These are phyloP conservation scores for Oreochromis spilurus DNA, from an alignment of 2,113 vertebrate genomes.

Conservation along the genomic window DNA sequence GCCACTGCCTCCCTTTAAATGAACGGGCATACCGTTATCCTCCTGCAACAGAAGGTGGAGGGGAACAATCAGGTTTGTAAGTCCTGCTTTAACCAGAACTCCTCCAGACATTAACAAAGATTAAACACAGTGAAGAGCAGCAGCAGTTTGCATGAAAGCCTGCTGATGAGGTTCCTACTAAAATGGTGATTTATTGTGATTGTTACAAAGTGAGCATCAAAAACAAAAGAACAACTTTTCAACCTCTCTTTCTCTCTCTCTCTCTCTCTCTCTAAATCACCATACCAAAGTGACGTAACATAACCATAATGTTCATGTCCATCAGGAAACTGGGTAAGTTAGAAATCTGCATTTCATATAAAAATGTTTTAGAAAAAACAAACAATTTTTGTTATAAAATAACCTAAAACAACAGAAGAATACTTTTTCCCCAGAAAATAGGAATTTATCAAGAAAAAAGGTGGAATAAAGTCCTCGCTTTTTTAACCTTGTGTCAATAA, in stretches of 20 bases:
- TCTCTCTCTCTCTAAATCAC: background rate
- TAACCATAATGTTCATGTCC: background rate
- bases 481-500: background rate
- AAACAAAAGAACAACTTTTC: background rate
- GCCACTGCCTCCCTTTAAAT: constrained; percentile 82
- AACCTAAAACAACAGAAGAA: background rate
- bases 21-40: constrained; percentile 85
- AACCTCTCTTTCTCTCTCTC: background rate
- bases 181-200: background rate
- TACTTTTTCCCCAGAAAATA: background rate
- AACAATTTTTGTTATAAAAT: background rate
- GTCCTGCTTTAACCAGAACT: background rate
- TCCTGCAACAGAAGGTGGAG: constrained; percentile 68
- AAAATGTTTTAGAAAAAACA: background rate
- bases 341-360: background rate
- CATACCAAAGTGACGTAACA: background rate
- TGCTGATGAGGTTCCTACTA: background rate
- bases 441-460: background rate
- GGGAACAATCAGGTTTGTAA: background rate
- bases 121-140: background rate
- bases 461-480: background rate
- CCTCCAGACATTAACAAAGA: background rate
- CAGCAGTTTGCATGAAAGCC: background rate
- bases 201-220: background rate
- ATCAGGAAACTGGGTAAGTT: background rate